Evolutionary conservation across 2,888 invertebrate genomes (phyloP).

Genomic region (Plebejus anna): DNA sequence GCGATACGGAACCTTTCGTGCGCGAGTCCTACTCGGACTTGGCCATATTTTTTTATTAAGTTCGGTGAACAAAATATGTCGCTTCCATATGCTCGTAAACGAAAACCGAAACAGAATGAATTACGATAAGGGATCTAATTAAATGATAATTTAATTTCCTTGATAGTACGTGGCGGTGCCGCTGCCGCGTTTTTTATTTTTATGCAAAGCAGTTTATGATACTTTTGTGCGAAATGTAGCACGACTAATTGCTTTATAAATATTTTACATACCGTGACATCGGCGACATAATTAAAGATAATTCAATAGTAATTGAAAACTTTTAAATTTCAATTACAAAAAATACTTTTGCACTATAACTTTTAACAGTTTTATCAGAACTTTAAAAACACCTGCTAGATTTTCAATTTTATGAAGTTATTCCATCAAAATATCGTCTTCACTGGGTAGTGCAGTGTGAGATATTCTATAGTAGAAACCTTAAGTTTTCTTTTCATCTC

Average conservation of each 20-base stretch:
- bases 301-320: neutral
- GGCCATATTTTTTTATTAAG: neutral
- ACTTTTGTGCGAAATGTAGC: neutral
- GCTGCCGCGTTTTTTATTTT: neutral
- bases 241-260: neutral
- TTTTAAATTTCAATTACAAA: too few species aligned
- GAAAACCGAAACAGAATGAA: conserved; percentile 8
- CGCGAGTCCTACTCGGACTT: too few species aligned
- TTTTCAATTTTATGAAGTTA: neutral
- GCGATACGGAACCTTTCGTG: too few species aligned
- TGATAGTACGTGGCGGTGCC: neutral
- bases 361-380: neutral
- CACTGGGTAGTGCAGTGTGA: neutral
- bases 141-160: conserved; percentile 14
- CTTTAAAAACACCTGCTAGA: neutral
- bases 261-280: neutral
- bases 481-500: conserved; percentile 2
- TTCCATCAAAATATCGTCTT: neutral
- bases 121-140: conserved; percentile 23
- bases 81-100: conserved; percentile 22
- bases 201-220: neutral
- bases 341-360: neutral
- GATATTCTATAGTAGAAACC: neutral
- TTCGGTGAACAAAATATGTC: conserved; percentile 27
- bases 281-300: too few species aligned